A percentile compares a stretch with the other conserved stretches of the same genome.
Conservation (phyloP, 2,888 invertebrate species). For the Sesamia inferens region DNA sequence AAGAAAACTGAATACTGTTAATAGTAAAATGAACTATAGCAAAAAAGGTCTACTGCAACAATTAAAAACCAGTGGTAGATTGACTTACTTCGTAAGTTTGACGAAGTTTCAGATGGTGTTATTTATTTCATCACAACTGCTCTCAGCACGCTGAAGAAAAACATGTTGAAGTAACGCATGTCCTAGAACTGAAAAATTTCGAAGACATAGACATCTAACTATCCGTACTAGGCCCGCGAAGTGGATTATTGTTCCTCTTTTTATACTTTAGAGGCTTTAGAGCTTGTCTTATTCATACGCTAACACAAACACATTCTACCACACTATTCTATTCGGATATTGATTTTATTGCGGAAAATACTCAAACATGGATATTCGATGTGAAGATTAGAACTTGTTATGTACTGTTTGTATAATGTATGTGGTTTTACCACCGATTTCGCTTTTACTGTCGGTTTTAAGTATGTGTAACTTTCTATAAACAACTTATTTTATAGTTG, state of each 20-base stretch:
- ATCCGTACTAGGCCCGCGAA: neutral
- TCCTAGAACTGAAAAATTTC: neutral
- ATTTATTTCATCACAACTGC: neutral
- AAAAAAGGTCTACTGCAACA: too few species aligned
- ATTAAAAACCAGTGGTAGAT: too few species aligned
- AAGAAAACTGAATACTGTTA: too few species aligned
- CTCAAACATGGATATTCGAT: conserved; percentile 36
- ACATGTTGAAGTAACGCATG: neutral
- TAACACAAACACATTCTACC: conserved; percentile 47
- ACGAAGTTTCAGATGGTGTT: neutral
- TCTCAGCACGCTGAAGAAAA: neutral
- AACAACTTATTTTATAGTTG: conserved; percentile 19
- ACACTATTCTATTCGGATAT: conserved; percentile 57
- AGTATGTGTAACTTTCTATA: conserved; percentile 11
- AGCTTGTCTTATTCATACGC: conserved; percentile 42
- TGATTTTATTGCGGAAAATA: conserved; percentile 60
- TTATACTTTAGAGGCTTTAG: neutral
- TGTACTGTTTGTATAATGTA: conserved; percentile 35
- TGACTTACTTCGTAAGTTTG: too few species aligned
- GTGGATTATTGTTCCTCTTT: neutral
- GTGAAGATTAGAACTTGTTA: conserved; percentile 49
- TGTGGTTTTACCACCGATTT: conserved; percentile 48
- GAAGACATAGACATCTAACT: neutral
- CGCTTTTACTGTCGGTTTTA: conserved; percentile 36
- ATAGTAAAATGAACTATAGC: too few species aligned